Evolutionary conservation across 2,888 invertebrate species (phyloP), one percentile per base, ranked within the genome.

Genomic region (Tiliacea citrago): DNA sequence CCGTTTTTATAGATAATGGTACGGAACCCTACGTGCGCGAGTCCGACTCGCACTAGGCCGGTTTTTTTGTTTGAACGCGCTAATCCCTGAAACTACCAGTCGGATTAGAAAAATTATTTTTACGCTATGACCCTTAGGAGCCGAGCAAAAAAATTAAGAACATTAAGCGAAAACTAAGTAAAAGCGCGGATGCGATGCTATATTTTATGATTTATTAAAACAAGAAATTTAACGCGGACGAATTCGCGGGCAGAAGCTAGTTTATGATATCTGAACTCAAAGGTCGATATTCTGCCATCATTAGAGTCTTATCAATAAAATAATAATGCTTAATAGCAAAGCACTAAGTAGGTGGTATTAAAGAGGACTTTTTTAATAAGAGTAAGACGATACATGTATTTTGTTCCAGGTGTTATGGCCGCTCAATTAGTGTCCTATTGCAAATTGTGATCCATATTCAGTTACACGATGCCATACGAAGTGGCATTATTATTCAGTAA

Each of bases 381-480:
- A 79, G 81, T 88, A 88, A 87, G 79, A 79, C 39, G 88, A 87
- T 79, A 87, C 47, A 57, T 81, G 75, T 87, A 68, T 84, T 82
- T 82, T 65, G 78, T 82, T 73, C 86, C 87, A 87, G 88, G 86
- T 88, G 87, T 81, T 83, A 88, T 75, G 77, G 63, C 69, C 68
- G 68, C 53, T 69, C 86, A 82, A 85, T 88, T 84, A 87, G 88
- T 86, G 81, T 87, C 88, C 53, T 76, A 76, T 87, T 87, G 86
- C 89, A 82, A 82, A 79, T 61, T 81, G 71, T 85, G 85, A 88
- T 87, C 80, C 81, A 71, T 88, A 86, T 86, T 82, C 77, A 82
- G 72, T 80, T 83, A 85, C 88, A 76, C 70, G 87, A 86, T 68
- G 87, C 88, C 72, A 39, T 74, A 77, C 60, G 72, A 63, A 78